Evolutionary conservation across 2,888 invertebrate genomes (phyloP).

Genomic region (Acleris holmiana): DNA sequence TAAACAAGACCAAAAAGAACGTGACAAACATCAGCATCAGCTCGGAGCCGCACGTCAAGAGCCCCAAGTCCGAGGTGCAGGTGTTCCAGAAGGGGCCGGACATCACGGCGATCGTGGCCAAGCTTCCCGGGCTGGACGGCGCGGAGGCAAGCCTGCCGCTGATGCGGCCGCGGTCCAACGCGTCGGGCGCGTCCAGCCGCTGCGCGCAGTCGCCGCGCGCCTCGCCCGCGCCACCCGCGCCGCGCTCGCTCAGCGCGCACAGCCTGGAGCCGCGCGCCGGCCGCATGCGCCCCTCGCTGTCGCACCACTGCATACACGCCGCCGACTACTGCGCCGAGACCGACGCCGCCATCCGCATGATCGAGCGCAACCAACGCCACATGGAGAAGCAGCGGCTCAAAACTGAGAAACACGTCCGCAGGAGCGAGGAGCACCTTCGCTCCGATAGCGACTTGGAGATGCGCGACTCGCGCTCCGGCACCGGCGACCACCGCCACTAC

Average conservation of each 20-base stretch:
- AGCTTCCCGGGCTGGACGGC: conserved; percentile 84
- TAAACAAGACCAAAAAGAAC: conserved; percentile 86
- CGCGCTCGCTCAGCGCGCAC: conserved; percentile 76
- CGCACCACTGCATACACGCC: conserved; percentile 76
- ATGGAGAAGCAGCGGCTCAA: conserved; percentile 84
- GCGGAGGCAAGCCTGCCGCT: conserved; percentile 70
- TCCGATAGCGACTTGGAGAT: conserved; percentile 73
- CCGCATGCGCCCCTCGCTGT: conserved; percentile 73
- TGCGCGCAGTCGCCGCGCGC: conserved; percentile 68
- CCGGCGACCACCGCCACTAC: conserved; percentile 58
- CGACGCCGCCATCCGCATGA: conserved; percentile 82
- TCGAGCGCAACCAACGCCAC: conserved; percentile 85
- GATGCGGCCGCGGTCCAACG: conserved; percentile 81
- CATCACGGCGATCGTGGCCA: conserved; percentile 89
- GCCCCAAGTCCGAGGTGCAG: conserved; percentile 82
- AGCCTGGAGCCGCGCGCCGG: conserved; percentile 73
- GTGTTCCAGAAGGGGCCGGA: conserved; percentile 93
- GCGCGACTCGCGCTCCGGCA: conserved; percentile 54
- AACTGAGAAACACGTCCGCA: conserved; percentile 67
- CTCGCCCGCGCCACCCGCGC: conserved; percentile 57
- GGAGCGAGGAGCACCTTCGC: conserved; percentile 66
- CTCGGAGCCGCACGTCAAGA: conserved; percentile 76
- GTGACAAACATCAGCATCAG: conserved; percentile 89
- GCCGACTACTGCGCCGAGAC: conserved; percentile 85
- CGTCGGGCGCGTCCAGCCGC: conserved; percentile 84